Percentiles rank a stretch among this genome's conserved stretches.
Evolutionary conservation across 1,140 invertebrate species (phyloP).

Genomic region (Paraescarpia echinospica): DNA sequence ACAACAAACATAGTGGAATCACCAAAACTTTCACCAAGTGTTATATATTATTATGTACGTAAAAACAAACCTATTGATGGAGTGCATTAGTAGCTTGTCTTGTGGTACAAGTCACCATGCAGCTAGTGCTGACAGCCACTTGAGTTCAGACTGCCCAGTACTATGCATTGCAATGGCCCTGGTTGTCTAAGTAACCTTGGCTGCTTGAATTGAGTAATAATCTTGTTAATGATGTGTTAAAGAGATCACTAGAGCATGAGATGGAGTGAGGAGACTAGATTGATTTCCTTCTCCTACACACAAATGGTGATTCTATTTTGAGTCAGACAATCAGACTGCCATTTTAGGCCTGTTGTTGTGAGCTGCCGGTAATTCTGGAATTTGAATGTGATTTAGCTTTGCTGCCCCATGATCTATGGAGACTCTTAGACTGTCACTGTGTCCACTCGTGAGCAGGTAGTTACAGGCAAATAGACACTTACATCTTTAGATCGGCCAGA

Average conservation of each 20-base stretch:
- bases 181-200: background rate
- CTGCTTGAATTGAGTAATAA: background rate
- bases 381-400: background rate
- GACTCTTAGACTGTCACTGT: background rate
- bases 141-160: background rate
- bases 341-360: background rate
- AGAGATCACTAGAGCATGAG: background rate
- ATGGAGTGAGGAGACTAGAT: background rate
- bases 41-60: background rate
- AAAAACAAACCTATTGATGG: background rate
- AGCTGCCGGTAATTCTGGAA: background rate
- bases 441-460: background rate
- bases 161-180: background rate
- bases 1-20: background rate
- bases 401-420: background rate
- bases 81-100: background rate
- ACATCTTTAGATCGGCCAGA: background rate
- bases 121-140: background rate
- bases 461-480: background rate
- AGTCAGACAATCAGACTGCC: background rate
- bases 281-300: background rate
- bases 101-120: background rate
- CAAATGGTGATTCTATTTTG: background rate
- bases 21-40: background rate
- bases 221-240: background rate